These are phyloP conservation scores for Drosophila pectinifera DNA, from an alignment of 1,140 invertebrate genomes.

Conservation along the genomic window DNA sequence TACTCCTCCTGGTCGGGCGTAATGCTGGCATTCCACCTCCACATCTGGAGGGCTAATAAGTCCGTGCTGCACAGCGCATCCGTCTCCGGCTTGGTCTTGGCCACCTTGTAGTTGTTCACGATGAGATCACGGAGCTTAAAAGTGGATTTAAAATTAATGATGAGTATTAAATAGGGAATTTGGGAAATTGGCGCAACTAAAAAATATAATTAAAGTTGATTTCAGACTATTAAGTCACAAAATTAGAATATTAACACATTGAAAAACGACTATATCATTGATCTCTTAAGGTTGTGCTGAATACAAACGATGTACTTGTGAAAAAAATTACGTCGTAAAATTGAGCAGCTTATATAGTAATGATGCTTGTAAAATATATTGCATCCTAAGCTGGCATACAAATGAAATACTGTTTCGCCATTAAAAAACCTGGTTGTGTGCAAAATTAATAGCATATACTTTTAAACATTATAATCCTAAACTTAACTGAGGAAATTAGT, in stretches of 20 bases:
- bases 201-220: neutral
- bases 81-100: conserved; percentile 62
- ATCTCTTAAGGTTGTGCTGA: conserved; percentile 1
- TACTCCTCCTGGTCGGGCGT: conserved; percentile 86
- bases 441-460: neutral
- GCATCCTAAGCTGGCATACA: neutral
- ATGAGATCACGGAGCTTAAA: conserved; percentile 85
- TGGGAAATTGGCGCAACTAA: no score
- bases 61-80: conserved; percentile 87
- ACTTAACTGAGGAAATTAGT: neutral
- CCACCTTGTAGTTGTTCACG: conserved; percentile 86
- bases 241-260: neutral
- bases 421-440: neutral
- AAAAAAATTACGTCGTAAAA: conserved; percentile 2
- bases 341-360: neutral
- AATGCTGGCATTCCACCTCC: conserved; percentile 87
- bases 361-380: conserved; percentile 14
- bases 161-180: neutral
- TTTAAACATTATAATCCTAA: neutral
- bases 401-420: conserved; percentile 1
- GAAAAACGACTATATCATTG: no score
- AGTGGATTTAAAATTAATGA: neutral
- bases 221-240: neutral
- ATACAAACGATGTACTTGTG: conserved; percentile 26
- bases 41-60: conserved; percentile 86